Evolutionary conservation across 2,797 vertebrate genomes (phyloP).

Genomic region (Urocyon cinereoargenteus): DNA sequence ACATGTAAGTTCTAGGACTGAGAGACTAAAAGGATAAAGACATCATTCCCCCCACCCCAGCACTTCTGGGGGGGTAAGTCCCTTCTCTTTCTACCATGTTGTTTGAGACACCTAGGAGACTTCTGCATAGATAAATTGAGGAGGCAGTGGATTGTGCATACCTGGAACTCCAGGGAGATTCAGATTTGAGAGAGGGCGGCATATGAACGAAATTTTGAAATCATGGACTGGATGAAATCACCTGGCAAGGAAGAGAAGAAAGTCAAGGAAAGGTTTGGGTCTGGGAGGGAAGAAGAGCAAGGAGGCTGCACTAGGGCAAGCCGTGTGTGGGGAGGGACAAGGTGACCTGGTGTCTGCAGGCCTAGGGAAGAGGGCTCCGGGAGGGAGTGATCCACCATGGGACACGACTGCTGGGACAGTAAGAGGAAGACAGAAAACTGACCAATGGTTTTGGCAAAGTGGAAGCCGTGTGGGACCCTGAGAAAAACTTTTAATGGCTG

Average conservation of each 20-base stretch:
- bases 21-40: background rate
- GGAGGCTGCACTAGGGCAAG: accelerated
- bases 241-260: background rate
- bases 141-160: background rate
- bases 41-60: too few species aligned
- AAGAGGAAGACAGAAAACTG: background rate
- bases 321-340: accelerated
- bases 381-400: background rate
- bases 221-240: background rate
- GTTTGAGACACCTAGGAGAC: background rate
- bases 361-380: background rate
- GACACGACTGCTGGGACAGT: background rate
- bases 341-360: background rate
- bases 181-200: background rate
- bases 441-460: background rate
- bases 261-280: background rate
- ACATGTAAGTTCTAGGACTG: background rate
- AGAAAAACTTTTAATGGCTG: background rate
- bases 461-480: too few species aligned
- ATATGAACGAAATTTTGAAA: background rate
- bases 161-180: background rate
- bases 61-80: too few species aligned
- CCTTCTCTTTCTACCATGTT: background rate
- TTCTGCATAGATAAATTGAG: background rate
- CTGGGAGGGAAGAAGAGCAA: background rate